Conservation (phyloP, 2,888 invertebrate species). For the Xanthia icteritia region DNA sequence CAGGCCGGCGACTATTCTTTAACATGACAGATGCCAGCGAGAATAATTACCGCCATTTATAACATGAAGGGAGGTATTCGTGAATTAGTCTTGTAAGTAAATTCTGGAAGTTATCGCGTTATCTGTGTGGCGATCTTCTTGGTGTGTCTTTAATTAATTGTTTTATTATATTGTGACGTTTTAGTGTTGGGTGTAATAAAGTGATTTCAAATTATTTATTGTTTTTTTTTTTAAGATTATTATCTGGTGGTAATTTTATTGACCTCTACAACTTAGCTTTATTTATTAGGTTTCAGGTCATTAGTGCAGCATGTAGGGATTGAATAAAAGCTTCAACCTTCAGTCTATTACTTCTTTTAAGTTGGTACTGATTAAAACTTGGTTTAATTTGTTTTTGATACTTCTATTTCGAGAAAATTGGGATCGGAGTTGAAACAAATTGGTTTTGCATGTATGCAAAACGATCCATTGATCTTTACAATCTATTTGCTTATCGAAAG, state of each 20-base stretch:
- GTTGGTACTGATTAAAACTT: background rate
- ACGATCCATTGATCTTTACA: background rate
- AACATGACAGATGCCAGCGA: conserved; percentile 86
- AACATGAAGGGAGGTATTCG: conserved; percentile 79
- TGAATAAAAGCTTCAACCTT: too few relatives aligned
- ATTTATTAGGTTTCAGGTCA: background rate
- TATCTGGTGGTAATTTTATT: background rate
- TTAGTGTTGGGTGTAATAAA: background rate
- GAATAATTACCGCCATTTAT: conserved; percentile 88
- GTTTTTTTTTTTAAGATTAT: background rate
- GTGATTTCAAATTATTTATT: too few relatives aligned
- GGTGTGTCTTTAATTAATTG: conserved; percentile 22
- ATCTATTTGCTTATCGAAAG: background rate
- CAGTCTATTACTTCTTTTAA: background rate
- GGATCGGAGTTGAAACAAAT: background rate
- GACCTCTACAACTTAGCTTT: background rate
- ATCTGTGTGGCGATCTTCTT: conserved; percentile 44
- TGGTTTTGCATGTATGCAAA: background rate
- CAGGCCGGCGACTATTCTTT: conserved; percentile 83
- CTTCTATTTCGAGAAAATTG: background rate
- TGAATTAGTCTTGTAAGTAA: conserved; percentile 62
- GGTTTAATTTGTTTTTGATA: background rate
- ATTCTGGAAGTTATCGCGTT: conserved; percentile 33
- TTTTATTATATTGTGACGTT: conserved; percentile 15
- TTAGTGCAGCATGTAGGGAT: background rate